Conservation (phyloP, 2,113 vertebrate species). For the Lathamus discolor region DNA sequence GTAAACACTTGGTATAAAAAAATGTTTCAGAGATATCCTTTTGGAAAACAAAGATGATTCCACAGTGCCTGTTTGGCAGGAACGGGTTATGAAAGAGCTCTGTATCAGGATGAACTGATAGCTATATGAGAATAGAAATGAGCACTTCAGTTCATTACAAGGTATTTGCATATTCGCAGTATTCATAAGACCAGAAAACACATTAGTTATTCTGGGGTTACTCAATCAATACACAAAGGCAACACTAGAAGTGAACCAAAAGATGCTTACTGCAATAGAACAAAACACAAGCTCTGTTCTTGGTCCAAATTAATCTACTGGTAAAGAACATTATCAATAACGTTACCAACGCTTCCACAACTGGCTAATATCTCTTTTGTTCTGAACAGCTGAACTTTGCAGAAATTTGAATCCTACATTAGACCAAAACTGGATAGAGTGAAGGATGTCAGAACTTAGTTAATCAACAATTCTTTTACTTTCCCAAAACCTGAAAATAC, state of each 20-base stretch:
- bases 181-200: neutral
- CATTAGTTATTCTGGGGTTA: neutral
- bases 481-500: neutral
- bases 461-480: neutral
- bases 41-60: neutral
- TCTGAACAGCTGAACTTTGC: neutral
- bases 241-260: neutral
- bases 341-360: neutral
- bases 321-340: neutral
- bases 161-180: neutral
- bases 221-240: neutral
- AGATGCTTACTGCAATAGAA: neutral
- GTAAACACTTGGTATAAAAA: neutral
- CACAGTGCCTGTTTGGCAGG: neutral
- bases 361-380: neutral
- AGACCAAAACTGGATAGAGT: neutral
- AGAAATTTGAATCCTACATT: neutral
- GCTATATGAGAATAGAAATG: neutral
- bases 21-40: neutral
- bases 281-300: neutral
- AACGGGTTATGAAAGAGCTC: neutral
- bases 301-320: neutral
- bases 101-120: neutral
- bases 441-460: neutral
- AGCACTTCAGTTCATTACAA: neutral